Evolutionary conservation across 2,888 invertebrate genomes (phyloP), one percentile per base, ranked within the genome.

Genomic region (Eupithecia pulchellata): DNA sequence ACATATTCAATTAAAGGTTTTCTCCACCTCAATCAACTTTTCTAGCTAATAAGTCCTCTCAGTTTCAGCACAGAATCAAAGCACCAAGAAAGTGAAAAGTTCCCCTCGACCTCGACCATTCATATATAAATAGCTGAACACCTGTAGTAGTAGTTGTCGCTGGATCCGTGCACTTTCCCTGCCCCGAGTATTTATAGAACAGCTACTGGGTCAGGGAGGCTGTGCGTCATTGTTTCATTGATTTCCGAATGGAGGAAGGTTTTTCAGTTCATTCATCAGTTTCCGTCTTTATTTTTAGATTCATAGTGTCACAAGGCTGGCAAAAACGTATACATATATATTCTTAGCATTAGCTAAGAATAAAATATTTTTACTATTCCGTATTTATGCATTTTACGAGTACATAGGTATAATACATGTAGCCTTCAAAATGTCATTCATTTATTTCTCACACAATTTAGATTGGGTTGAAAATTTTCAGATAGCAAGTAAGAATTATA

Each of bases 111-210:
- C 29, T 58, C 29, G 5, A 25, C 17, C 14, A 57, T 29, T 32
- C 30, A 11, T 58, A 58, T 9, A 29, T 3, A 60, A 58, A 58
- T 58, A 58, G 32, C 30, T 30, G 20, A 13, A 64, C 69, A 73
- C 66, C 69, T 73, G 73, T 69, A 39, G 68, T 17, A 42, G 63
- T 66, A 69, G 69, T 47, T 69, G 67, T 57, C 57, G 64, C 61
- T 69, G 62, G 58, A 67, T 67, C 60, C 58, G 55, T 52, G 36
- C 69, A 73, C 72, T 73, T 62, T 73, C 72, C 32, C 62, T 29
- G n/a, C 27, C 61, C 39, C 32, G 55, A 1, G 39, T 73, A 73
- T 69, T 73, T 67, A 69, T 67, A 73, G 66, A 6, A 13, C 29
- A 17, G 58, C 30, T 11, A 60, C n/a, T 60, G 58, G 58, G 58